Base-by-base conservation (phyloP, 2,888 invertebrate species). In the Tachina fera region DNA sequence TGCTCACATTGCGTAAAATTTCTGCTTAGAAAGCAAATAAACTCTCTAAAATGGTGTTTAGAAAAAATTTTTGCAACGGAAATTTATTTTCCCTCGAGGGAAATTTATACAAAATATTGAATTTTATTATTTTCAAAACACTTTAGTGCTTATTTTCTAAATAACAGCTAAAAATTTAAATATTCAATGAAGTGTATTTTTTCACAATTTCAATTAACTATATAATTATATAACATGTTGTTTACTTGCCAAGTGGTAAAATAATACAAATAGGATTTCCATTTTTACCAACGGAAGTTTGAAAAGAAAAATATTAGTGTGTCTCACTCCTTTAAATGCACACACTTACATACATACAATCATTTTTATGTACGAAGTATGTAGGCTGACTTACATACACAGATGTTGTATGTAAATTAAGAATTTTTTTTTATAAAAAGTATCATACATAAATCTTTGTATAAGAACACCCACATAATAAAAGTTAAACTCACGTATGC, bases 281-380 rank as follows among this genome's bases (percentile, higher is more conserved):
- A 72, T 68, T 77, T 67, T 56, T 63, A 68, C 39, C 65, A 76
- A n/a, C 63, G 84, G 80, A 80, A 76, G 67, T 80, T 80, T 72
- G 65, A 72, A 56, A 79, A 72, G 19, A 71, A 68, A 68, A 68
- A 8, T 60, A 19, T 60, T 68, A 13, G 11, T 68, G 16, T 47
- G 49, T 41, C 19, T 39, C 61, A 22, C 31, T 56, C 19, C 39
- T 19, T 47, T 60, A n/a, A 53, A 39, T 9, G 19, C 13, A 31
- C 13, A 75, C 39, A 47, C 19, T n/a, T 31, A 5, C 31, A 49
- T 10, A 14, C 8, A 74, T 8, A n/a, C 31, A 51, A 9, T 10
- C 19, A 51, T 13, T 31, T 31, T 31, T 31, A 6, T 31, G 6
- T 31, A 31, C 31, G 22, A 19, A 5, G 41, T 22, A 14, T 49